Conservation (phyloP, 30 jellyfish, hydroid and myxozoan genomes). For the Chironex yamaguchii region DNA sequence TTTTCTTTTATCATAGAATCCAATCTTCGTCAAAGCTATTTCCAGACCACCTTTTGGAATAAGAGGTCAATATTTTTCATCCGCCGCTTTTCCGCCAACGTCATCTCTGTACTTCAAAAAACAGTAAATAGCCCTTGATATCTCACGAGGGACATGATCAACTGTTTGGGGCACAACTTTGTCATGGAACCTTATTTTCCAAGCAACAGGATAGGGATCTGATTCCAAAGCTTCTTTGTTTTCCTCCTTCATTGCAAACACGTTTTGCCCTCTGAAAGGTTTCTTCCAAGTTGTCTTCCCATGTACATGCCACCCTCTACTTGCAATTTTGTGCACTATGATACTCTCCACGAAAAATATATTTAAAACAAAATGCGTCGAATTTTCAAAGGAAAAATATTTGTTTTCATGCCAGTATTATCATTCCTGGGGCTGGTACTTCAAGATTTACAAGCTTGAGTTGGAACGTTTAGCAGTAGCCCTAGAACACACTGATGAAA, state of each 20-base stretch:
- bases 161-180: conserved; percentile 47
- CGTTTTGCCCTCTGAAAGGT: too few species aligned
- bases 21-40: conserved; percentile 13
- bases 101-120: conserved; percentile 44
- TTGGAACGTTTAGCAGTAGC: neutral
- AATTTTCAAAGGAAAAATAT: neutral
- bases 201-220: conserved; percentile 19
- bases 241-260: neutral
- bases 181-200: conserved; percentile 17
- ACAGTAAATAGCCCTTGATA: conserved; percentile 15
- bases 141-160: conserved; percentile 56
- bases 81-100: conserved; percentile 49
- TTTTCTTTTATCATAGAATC: conserved; percentile 14
- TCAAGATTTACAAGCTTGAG: neutral
- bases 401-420: neutral
- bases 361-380: neutral
- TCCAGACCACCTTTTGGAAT: conserved; percentile 52
- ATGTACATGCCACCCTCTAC: conserved; percentile 22
- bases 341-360: neutral
- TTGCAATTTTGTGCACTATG: conserved; percentile 8
- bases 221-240: conserved; percentile 18
- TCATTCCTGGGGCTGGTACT: neutral
- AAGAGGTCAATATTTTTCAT: conserved; percentile 45
- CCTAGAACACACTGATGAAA: too few species aligned
- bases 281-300: too few species aligned